phyloP scores from a whole-genome alignment of 2,113 vertebrate genomes.

The Lampris megalopsis region DNA sequence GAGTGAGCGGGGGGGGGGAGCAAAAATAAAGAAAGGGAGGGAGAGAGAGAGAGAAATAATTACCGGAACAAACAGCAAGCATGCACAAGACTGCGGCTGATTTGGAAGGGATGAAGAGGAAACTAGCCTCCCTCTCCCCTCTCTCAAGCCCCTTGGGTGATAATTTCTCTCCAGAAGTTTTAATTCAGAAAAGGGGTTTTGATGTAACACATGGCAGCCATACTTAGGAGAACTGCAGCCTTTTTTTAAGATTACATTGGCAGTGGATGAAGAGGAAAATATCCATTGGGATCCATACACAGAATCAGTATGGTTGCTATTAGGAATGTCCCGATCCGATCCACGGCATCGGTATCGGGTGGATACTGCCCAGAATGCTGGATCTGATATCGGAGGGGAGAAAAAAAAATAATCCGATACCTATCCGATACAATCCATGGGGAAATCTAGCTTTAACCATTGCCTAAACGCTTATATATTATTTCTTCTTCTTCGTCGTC shows the following conservation, averaged over 20 bases:
- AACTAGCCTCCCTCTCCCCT: slow-evolving; percentile 20
- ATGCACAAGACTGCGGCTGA: slow-evolving; percentile 61
- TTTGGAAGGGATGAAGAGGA: slow-evolving; percentile 40
- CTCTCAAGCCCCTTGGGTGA: slow-evolving; percentile 52
- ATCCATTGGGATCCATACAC: slow-evolving; percentile 32
- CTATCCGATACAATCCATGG: too few species aligned
- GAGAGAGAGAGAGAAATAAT: slow-evolving; percentile 47
- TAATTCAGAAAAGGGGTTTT: slow-evolving; percentile 55
- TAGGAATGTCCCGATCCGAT: too few species aligned
- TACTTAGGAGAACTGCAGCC: slow-evolving; percentile 45
- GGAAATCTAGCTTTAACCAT: too few species aligned
- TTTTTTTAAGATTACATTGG: slow-evolving; percentile 51
- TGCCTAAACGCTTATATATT: too few species aligned
- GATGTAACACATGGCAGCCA: slow-evolving; percentile 69
- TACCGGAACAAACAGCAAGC: slow-evolving; percentile 71
- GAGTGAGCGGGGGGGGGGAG: slow-evolving; percentile 7
- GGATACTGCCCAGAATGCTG: too few species aligned
- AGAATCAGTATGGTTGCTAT: not conserved
- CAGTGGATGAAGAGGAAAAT: slow-evolving; percentile 46
- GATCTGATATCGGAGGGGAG: too few species aligned
- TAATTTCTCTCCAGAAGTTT: slow-evolving; percentile 57
- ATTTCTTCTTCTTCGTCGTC: too few species aligned
- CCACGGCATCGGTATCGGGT: too few species aligned
- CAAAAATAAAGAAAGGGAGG: slow-evolving; percentile 45
- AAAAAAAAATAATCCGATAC: too few species aligned